Evolutionary conservation across 2,888 invertebrate genomes (phyloP).

Genomic region (Ophion ellenae): DNA sequence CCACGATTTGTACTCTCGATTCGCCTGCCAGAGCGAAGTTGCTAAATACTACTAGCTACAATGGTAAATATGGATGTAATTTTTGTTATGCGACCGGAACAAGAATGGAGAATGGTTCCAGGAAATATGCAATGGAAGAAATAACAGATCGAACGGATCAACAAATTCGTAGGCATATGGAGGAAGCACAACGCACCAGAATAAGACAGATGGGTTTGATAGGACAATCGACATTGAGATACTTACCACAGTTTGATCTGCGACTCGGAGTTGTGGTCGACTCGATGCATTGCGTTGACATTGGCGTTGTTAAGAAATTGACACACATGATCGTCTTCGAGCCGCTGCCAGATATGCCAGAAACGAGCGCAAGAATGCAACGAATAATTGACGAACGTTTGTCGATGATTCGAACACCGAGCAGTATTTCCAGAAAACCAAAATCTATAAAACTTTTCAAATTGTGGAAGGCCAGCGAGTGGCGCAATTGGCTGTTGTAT

Average conservation of each 20-base stretch:
- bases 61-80: no score
- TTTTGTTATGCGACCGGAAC: no score
- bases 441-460: background rate
- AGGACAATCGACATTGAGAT: constrained; percentile 10
- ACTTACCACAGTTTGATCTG: constrained; percentile 38
- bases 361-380: constrained; percentile 6
- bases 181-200: background rate
- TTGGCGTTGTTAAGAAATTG: constrained; percentile 53
- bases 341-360: constrained; percentile 8
- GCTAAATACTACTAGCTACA: no score
- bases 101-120: background rate
- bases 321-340: constrained; percentile 15
- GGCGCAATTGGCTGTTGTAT: constrained; percentile 52
- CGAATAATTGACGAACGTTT: constrained; percentile 32
- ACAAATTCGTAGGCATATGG: constrained; percentile 19
- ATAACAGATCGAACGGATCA: no score
- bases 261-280: constrained; percentile 40
- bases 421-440: constrained; percentile 13
- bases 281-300: constrained; percentile 45
- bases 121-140: no score
- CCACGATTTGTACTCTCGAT: no score
- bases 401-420: background rate
- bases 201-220: constrained; percentile 15
- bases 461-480: constrained; percentile 50
- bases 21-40: no score